Percentiles rank a stretch among this genome's conserved stretches.
phyloP scores from a whole-genome alignment of 1,140 invertebrate species.

The Cydia fagiglandana region DNA sequence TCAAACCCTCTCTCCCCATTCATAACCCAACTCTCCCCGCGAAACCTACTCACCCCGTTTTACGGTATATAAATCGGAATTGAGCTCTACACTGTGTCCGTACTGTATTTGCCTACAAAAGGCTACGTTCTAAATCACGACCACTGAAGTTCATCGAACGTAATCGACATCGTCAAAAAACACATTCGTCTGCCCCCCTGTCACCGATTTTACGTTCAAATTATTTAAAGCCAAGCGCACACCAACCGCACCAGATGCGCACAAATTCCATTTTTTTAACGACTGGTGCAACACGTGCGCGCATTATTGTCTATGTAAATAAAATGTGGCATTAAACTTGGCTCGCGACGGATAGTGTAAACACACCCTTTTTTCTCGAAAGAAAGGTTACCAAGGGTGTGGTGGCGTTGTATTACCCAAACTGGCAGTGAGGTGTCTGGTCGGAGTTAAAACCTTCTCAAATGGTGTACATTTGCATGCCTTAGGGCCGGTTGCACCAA shows the following conservation, averaged over 20 bases:
- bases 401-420: background rate
- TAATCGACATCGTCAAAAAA: background rate
- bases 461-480: background rate
- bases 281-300: conserved; percentile 37
- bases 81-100: no score
- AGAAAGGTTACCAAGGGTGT: conserved; percentile 9
- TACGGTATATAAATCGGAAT: no score
- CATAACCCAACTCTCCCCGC: no score
- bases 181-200: background rate
- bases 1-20: no score
- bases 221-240: conserved; percentile 37
- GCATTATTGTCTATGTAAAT: conserved; percentile 49
- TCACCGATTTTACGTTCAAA: conserved; percentile 23
- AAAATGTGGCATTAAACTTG: conserved; percentile 47
- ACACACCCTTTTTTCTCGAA: conserved; percentile 43
- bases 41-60: no score
- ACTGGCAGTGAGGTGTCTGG: background rate
- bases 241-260: conserved; percentile 45
- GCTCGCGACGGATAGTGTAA: conserved; percentile 40
- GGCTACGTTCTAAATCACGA: background rate
- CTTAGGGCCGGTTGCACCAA: no score
- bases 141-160: background rate
- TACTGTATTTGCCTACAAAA: background rate
- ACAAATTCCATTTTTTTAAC: conserved; percentile 45
- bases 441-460: background rate